Evolutionary conservation across 1,140 invertebrate genomes (phyloP), one percentile per base, ranked within the genome.

Genomic region (Apis cerana): DNA sequence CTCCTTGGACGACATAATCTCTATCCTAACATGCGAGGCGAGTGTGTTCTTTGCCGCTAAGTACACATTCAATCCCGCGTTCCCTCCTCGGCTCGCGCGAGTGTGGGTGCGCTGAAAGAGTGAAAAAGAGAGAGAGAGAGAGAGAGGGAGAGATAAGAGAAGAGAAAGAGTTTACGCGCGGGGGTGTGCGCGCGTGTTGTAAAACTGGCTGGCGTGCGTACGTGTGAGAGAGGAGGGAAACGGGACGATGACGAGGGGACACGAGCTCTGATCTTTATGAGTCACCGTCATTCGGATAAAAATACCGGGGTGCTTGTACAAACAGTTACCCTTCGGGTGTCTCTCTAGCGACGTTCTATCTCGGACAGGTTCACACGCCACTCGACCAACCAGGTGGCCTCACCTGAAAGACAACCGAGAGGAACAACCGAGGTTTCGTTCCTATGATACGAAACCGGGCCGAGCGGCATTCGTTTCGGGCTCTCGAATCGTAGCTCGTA

Each of bases 221-320:
- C 17, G 70, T 54, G 83, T 69, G 65, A 58, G 67, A 68, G 80
- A 83, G 59, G 81, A 78, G 58, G 59, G 75, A 75, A 43, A 80
- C 58, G 52, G 71, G 33, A 59, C 62, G 52, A 75, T 56, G 70
- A 72, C 67, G 43, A 72, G 85, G 75, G 80, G 80, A 86, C 75
- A 81, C 70, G 83, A 84, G 71, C 86, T 85, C 83, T 86, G 88
- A 90, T 91, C 90, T 91, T 90, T 90, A 88, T 91, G 91, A 91
- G 90, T 91, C 91, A 91, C 83, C 83, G 78, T 90, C 84, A 88
- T 91, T 90, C 87, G 85, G 90, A 90, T 90, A 91, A 91, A 91
- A 91, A 90, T 91, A 91, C 89, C 89, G 79, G 85, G 86, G 83
- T 86, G 90, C 89, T 91, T 91, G 90, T 90, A 89, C 85, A 92